Evolutionary conservation across 2,888 invertebrate genomes (phyloP).

Genomic region (Microctonus brassicae): DNA sequence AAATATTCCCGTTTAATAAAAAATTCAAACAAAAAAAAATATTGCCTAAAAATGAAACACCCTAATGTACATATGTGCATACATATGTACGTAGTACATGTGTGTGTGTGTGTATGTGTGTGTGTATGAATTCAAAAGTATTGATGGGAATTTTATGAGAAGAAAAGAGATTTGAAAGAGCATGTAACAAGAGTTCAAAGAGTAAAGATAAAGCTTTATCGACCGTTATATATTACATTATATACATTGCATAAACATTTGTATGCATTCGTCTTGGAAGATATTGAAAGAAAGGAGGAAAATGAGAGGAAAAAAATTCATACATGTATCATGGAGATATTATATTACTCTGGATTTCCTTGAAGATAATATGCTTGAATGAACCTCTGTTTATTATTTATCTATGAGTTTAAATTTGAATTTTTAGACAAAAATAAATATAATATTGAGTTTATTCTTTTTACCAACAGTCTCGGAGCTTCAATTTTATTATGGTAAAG

Average conservation of each 20-base stretch:
- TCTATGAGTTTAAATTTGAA: no score
- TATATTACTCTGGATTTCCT: background rate
- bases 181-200: conserved; percentile 42
- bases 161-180: background rate
- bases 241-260: conserved; percentile 54
- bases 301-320: background rate
- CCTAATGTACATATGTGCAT: background rate
- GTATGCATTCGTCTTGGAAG: background rate
- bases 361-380: background rate
- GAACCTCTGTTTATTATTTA: no score
- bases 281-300: no score
- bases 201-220: conserved; percentile 56
- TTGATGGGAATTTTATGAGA: background rate
- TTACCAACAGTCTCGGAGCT: no score
- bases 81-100: background rate
- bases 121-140: no score
- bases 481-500: no score
- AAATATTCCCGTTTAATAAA: no score
- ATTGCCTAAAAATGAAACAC: no score
- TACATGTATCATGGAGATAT: background rate
- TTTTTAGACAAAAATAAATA: no score
- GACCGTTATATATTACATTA: conserved; percentile 49
- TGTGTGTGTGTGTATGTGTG: no score
- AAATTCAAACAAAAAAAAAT: no score
- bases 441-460: no score